Base-by-base conservation (phyloP, 92 coral and sea anemone species). In the Isaurus tuberculatus region DNA sequence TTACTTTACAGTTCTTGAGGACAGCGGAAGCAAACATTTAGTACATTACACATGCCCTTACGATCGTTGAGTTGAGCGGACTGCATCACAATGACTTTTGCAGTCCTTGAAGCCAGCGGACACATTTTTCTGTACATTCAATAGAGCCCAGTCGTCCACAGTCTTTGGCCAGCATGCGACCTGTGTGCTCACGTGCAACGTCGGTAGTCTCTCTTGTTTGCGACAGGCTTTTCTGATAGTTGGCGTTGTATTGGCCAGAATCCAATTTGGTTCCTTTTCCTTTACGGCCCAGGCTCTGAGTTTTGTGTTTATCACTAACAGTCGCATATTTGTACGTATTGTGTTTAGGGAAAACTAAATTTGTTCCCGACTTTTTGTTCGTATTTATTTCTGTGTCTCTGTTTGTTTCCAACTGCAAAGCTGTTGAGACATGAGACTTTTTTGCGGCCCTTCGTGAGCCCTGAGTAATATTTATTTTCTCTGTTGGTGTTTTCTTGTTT, bases 51-150 rank as follows among this genome's bases (percentile, higher is more conserved):
- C n/a, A n/a, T n/a, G n/a, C n/a, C n/a, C n/a, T n/a, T n/a, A n/a
- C n/a, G n/a, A n/a, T n/a, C n/a, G n/a, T n/a, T 51, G 58, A 51
- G 22, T 19, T 20, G 2, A 51, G 46, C 46, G 7, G 46, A 40
- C 11, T 40, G 46, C 46, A 40, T 40, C 46, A 1, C 8, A 8
- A 11, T 55, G n/a, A 26, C 8, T 55, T 16, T 55, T 55, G n/a
- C 25, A 55, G 23, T 55, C 63, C 63, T n/a, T n/a, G 63, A 63
- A 77, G 55, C 82, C 82, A 77, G 70, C 68, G 66, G 33, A 77
- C 69, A 57, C 82, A 77, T 67, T 77, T 77, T 15, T 77, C 82
- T 33, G 66, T 77, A 69, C 46, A 58, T 19, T 28, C 82, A 20
- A 77, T 57, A 26, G 82, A 33, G 13, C 82, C 82, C 48, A 77